A percentile compares a stretch with the other conserved stretches of the same genome.
phyloP scores from a whole-genome alignment of 2,797 vertebrate species.

The Dendrocincla fuliginosa region DNA sequence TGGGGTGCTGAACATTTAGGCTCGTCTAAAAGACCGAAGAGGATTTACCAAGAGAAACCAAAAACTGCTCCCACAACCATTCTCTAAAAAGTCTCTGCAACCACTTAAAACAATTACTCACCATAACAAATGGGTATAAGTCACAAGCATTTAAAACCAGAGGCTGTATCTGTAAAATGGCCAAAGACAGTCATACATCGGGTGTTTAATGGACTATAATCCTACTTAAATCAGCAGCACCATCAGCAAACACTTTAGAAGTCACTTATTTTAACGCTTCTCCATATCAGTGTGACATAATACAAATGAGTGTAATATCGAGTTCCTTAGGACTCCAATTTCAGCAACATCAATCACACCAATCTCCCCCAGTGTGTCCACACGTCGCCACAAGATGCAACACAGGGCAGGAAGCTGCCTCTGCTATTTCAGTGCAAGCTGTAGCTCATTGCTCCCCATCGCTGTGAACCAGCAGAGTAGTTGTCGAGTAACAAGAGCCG shows the following conservation, averaged over 20 bases:
- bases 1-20: background rate
- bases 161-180: background rate
- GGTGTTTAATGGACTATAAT: constrained; percentile 22
- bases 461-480: background rate
- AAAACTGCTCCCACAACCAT: background rate
- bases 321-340: constrained; percentile 24
- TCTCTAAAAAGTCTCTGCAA: background rate
- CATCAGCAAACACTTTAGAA: constrained; percentile 5
- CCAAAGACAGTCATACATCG: background rate
- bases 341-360: constrained; percentile 6
- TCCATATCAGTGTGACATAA: constrained; percentile 19
- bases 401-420: background rate
- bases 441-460: background rate
- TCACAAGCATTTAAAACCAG: background rate
- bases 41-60: background rate
- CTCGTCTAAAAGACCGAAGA: background rate
- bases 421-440: background rate
- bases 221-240: constrained; percentile 10
- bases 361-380: background rate
- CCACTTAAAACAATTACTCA: background rate
- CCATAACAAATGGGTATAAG: background rate
- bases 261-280: constrained; percentile 41
- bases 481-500: fast-evolving
- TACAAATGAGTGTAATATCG: constrained; percentile 16
- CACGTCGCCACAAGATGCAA: background rate